A percentile compares a stretch with the other conserved stretches of the same genome.
These are phyloP conservation scores for Syrphus vitripennis DNA, from an alignment of 2,888 invertebrate species.

Conservation along the genomic window DNA sequence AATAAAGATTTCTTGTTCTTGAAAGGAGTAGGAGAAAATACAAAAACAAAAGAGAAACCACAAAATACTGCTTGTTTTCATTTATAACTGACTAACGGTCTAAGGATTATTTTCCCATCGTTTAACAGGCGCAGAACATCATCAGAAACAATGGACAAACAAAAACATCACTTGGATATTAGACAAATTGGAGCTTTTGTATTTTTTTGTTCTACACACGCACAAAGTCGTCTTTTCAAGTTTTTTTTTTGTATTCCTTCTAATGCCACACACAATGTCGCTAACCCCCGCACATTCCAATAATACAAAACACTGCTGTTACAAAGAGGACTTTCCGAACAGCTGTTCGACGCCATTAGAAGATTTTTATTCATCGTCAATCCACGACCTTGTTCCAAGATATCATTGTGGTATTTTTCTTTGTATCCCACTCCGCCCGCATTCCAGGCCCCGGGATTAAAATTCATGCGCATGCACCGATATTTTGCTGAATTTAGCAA, in stretches of 20 bases:
- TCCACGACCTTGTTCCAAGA: constrained; percentile 64
- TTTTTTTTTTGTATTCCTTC: not conserved
- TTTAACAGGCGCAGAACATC: not conserved
- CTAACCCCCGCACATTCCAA: constrained; percentile 10
- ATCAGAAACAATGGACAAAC: not conserved
- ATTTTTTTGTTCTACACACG: not conserved
- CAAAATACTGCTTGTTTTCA: not conserved
- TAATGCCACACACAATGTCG: not conserved
- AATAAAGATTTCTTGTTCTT: not conserved
- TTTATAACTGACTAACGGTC: not conserved
- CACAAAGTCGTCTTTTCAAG: not conserved
- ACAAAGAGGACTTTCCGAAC: constrained; percentile 31
- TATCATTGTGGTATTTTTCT: constrained; percentile 25
- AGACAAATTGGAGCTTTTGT: constrained; percentile 5
- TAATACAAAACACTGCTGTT: constrained; percentile 13
- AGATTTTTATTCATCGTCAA: constrained; percentile 46
- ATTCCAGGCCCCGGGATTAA: constrained; percentile 67
- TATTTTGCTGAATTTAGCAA: not conserved
- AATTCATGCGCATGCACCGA: constrained; percentile 39
- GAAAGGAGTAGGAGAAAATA: not conserved
- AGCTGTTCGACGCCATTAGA: constrained; percentile 67
- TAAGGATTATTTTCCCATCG: not conserved
- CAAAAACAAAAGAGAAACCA: not conserved
- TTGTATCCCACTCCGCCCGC: constrained; percentile 43
- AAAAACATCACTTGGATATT: not conserved